Evolutionary conservation across 2,113 vertebrate species (phyloP).

Genomic region (Sula dactylatra): DNA sequence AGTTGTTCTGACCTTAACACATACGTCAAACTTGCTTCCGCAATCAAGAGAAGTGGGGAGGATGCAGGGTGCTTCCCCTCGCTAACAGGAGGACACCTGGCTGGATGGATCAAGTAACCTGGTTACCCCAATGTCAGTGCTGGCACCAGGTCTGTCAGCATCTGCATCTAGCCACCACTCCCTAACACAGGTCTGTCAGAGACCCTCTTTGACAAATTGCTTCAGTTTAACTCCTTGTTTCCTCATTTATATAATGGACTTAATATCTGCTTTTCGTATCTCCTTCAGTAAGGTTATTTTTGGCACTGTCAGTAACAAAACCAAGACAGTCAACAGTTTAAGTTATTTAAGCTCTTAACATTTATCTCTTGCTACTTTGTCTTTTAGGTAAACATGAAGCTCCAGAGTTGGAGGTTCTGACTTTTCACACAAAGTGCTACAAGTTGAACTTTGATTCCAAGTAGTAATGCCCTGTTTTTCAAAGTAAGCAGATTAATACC

Average conservation of each 20-base stretch:
- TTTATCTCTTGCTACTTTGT: not conserved
- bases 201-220: not conserved
- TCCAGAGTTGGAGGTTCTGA: not conserved
- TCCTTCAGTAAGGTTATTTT: not conserved
- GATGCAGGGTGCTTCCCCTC: not conserved
- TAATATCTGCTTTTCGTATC: not conserved
- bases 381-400: not conserved
- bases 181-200: not conserved
- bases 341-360: not conserved
- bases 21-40: not conserved
- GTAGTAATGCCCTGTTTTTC: not conserved
- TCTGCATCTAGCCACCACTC: not conserved
- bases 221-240: not conserved
- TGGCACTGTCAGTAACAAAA: not conserved
- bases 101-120: not conserved
- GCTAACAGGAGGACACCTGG: not conserved
- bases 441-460: not conserved
- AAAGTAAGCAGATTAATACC: not conserved
- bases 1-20: not conserved
- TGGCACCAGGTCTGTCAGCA: not conserved
- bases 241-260: not conserved
- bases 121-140: not conserved
- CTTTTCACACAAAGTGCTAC: not conserved
- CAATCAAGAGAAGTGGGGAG: not conserved
- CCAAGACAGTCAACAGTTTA: not conserved